Conservation (phyloP, 2,888 invertebrate species). For the Drosophila niveifrons region DNA sequence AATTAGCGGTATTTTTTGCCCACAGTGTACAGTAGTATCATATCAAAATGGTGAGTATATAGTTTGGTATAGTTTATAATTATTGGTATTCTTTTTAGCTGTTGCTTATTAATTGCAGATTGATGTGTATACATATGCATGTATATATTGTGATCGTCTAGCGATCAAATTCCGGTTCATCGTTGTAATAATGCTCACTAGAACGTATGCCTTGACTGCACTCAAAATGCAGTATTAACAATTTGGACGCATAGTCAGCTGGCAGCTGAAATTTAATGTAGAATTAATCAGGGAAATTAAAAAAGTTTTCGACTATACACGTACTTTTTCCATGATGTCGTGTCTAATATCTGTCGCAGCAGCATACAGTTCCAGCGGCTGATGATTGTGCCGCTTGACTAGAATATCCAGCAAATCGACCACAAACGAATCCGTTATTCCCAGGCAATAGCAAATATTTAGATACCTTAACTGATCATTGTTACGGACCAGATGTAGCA, state of each 20-base stretch:
- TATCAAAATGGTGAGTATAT: conserved; percentile 41
- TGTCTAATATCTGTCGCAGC: conserved; percentile 71
- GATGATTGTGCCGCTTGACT: conserved; percentile 38
- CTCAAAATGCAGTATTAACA: conserved; percentile 57
- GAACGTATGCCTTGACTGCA: conserved; percentile 67
- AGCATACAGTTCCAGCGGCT: conserved; percentile 59
- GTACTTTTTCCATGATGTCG: conserved; percentile 65
- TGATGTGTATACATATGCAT: conserved; percentile 32
- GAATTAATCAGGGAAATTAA: background rate
- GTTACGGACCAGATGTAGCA: conserved; percentile 51
- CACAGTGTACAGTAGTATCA: conserved; percentile 27
- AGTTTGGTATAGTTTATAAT: conserved; percentile 48
- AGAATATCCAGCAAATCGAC: conserved; percentile 53
- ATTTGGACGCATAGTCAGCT: conserved; percentile 56
- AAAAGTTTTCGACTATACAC: background rate
- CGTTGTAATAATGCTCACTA: conserved; percentile 59
- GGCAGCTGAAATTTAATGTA: conserved; percentile 44
- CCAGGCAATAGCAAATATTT: conserved; percentile 66
- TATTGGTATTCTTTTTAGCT: conserved; percentile 19
- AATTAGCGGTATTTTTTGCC: background rate
- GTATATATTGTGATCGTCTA: conserved; percentile 24
- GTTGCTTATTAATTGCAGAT: conserved; percentile 36
- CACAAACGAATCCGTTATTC: conserved; percentile 62
- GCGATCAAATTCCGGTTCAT: conserved; percentile 70
- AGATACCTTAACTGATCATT: conserved; percentile 63